Conservation (phyloP, 2,797 vertebrate species). For the Poecile montanus region DNA sequence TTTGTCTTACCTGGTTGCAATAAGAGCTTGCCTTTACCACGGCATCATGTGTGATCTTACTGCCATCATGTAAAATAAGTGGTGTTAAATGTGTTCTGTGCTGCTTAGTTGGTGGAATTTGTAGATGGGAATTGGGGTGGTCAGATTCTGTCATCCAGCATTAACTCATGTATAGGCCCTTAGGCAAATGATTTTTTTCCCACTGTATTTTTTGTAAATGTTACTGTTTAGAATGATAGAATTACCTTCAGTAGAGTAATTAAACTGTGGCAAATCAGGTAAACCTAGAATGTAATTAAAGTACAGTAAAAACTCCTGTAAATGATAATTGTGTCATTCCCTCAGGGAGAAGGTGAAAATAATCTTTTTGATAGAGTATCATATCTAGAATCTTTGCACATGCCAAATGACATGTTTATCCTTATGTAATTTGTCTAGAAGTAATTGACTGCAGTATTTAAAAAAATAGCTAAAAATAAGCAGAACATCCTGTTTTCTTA, state of each 20-base stretch:
- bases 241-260: constrained; percentile 1
- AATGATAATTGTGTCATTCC: neutral
- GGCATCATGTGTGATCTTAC: accelerated
- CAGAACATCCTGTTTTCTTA: neutral
- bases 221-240: neutral
- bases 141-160: neutral
- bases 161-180: neutral
- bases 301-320: constrained; percentile 7
- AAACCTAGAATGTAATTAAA: constrained; percentile 3
- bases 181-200: neutral
- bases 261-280: constrained; percentile 25
- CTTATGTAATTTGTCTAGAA: neutral
- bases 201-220: neutral
- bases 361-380: neutral
- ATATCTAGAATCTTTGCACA: neutral
- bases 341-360: neutral
- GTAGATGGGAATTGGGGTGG: neutral
- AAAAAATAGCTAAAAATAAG: neutral
- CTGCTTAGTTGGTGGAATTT: neutral
- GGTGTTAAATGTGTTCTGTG: neutral
- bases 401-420: neutral
- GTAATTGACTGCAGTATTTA: neutral
- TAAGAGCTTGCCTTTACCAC: neutral
- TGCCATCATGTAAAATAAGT: neutral
- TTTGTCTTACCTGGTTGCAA: accelerated